A percentile compares a stretch with the other conserved stretches of the same genome.
phyloP scores from a whole-genome alignment of 2,797 vertebrate genomes.

The Malurus leucopterus region DNA sequence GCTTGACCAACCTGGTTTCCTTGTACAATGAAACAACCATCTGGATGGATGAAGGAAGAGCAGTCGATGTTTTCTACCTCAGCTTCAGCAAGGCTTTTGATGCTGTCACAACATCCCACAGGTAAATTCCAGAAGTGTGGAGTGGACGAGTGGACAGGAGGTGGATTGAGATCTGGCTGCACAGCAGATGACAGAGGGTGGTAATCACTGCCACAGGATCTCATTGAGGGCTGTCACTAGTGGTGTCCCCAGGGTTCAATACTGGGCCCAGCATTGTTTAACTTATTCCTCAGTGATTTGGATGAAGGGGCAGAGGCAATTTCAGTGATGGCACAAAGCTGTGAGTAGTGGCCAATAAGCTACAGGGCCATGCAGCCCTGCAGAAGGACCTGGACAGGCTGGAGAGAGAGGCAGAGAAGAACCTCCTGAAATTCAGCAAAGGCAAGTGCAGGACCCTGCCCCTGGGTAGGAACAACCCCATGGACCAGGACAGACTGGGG shows the following conservation, averaged over 20 bases:
- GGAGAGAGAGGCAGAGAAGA: background rate
- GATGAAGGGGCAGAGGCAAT: background rate
- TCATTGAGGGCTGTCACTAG: accelerated
- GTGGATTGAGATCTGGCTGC: background rate
- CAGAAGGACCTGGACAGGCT: accelerated
- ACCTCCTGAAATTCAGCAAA: background rate
- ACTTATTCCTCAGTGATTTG: accelerated
- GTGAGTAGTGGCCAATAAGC: accelerated
- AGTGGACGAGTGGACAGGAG: background rate
- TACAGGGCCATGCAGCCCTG: no score
- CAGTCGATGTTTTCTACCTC: background rate
- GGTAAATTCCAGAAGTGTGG: background rate
- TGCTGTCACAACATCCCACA: background rate
- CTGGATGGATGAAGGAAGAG: background rate
- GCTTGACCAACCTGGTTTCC: background rate
- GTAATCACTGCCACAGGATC: accelerated
- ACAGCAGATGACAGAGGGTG: background rate
- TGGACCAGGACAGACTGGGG: background rate
- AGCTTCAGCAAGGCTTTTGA: background rate
- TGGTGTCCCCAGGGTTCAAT: background rate
- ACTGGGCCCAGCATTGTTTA: background rate
- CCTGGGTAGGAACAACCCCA: background rate
- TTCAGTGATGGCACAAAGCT: background rate
- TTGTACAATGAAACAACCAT: background rate
- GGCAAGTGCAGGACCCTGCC: background rate